Evolutionary conservation across 2,113 vertebrate genomes (phyloP).

Genomic region (Columba livia): DNA sequence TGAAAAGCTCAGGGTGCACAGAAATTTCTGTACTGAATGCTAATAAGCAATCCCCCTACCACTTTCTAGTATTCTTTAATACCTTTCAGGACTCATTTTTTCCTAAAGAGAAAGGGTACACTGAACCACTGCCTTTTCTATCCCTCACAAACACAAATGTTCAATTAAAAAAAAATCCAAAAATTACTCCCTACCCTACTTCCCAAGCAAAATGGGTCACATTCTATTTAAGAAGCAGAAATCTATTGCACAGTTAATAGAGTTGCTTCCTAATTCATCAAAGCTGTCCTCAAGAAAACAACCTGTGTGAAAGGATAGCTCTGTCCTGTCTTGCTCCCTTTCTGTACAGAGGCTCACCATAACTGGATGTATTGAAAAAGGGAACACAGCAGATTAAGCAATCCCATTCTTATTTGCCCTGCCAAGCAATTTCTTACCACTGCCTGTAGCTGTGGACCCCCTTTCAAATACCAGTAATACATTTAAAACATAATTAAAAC

Average conservation of each 20-base stretch:
- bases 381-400: neutral
- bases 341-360: neutral
- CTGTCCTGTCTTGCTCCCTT: neutral
- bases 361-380: neutral
- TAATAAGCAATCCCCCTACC: neutral
- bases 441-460: neutral
- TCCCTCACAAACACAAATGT: neutral
- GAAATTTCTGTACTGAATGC: neutral
- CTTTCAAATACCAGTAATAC: neutral
- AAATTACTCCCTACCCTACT: neutral
- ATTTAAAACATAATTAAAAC: neutral
- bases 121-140: neutral
- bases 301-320: neutral
- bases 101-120: neutral
- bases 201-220: constrained; percentile 26
- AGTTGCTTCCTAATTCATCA: constrained; percentile 3
- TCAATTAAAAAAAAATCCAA: neutral
- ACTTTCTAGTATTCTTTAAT: neutral
- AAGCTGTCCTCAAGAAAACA: constrained; percentile 1
- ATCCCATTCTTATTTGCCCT: neutral
- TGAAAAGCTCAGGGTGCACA: neutral
- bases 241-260: neutral
- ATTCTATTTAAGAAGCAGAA: constrained; percentile 2
- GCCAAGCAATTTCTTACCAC: neutral
- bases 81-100: neutral